Base-by-base conservation (phyloP, 2,797 vertebrate genomes). In the Pipistrellus nathusii region DNA sequence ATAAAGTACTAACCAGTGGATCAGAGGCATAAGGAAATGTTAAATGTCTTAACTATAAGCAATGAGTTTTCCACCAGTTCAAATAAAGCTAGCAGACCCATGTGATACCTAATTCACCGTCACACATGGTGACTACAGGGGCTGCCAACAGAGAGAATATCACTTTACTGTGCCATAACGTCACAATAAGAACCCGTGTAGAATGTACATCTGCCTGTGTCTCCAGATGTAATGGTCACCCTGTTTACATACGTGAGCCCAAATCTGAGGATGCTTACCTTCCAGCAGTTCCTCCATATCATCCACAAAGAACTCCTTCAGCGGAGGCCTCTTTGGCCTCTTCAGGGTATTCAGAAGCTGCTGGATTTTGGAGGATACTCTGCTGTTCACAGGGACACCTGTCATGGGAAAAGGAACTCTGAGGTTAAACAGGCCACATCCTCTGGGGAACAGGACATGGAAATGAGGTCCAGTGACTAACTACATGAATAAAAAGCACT, bases 341-440 rank as follows among this genome's bases (percentile, higher is more conserved):
- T 99, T 99, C 97, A 99, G 98, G 27, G 99, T 99, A 96, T 99
- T 99, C 41, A 99, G 98, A 94, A 99, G 99, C 98, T 99, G 99
- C 98, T 99, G 99, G 98, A 99, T 99, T 98, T 99, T 99, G 93
- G 99, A 99, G 90, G 99, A 99, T 91, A 99, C 99, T 86, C 99
- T 99, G 98, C 99, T 99, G 98, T 98, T 99, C 97, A 99, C 99
- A 13, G 99, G 99, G 90, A 99, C 99, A 96, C 99, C 99, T 99
- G 98, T 21, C 90, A 94, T 27, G 7, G 73, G 15, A 72, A 78
- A 15, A 89, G 21, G 17, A 25, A 5, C 2, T 1, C 53, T 69
- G 48, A 88, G 57, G 46, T n/a, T 25, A 14, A 25, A 20, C n/a
- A 7, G 1, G 1, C 10, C 41, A 8, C 3, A 18, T 20, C 57